Base-by-base conservation (phyloP, 1,140 invertebrate genomes). In the Nautilus pompilius region DNA sequence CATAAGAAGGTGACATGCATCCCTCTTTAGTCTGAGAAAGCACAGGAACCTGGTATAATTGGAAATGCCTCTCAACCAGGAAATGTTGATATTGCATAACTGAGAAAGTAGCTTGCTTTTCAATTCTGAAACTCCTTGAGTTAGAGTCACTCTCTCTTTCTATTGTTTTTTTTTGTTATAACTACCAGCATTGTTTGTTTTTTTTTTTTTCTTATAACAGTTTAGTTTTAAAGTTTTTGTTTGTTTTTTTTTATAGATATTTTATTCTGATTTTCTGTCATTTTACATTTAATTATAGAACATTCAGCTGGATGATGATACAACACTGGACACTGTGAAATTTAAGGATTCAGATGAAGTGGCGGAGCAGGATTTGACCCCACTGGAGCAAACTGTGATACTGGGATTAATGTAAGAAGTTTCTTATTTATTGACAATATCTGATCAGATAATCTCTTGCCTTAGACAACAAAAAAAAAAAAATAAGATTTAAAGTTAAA, bases 311-410 rank as follows among this genome's bases (percentile, higher is more conserved):
- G 87, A 93, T 69, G 93, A 97, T 85, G 93, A 96, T 70, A 87
- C 91, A 3, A 84, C 93, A 62, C 81, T 96, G 13, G 88, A 94
- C 65, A 87, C 87, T 54, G 89, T 95, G 36, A 78, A 89, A 63
- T 93, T 92, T 78, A 79, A 85, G 28, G 87, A 91, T 64, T 78
- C 82, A 17, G 81, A 83, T 58, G 84, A 87, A 57, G 84, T 75
- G 20, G 75, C 76, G 36, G 81, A 86, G 54, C 80, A 82, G 59
- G 76, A 87, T 34, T 74, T 95, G n/a, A 88, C 87, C 13, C 86
- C 87, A 58, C 74, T 90, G 30, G 90, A 96, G 71, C 93, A 95
- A 81, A 86, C 88, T 51, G 80, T 92, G n/a, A 84, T 96, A 48
- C 78, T 96, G 49, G 84, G 86, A 30, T 84, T 87, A 65, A 88